phyloP scores from a whole-genome alignment of 2,113 vertebrate genomes.

The Otis tarda region DNA sequence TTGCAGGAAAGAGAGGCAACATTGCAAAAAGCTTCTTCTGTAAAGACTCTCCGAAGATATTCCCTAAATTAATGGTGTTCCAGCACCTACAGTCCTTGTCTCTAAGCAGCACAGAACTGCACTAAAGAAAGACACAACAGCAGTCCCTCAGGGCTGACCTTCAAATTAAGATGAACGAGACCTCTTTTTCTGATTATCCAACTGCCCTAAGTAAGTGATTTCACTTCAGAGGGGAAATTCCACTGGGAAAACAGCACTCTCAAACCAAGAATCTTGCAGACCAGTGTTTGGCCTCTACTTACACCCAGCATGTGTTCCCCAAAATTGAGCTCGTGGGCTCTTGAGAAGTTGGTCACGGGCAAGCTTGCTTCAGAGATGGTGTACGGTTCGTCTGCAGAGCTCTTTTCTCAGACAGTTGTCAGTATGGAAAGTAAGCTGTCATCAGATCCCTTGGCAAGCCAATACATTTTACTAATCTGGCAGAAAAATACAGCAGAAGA shows the following conservation, averaged over 20 bases:
- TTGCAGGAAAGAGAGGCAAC: background rate
- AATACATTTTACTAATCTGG: slow-evolving; percentile 47
- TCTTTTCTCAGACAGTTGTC: slow-evolving; percentile 48
- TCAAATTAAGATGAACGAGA: background rate
- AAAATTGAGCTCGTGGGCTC: background rate
- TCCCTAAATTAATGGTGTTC: background rate
- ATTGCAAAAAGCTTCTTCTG: background rate
- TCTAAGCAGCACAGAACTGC: background rate
- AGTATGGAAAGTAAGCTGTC: slow-evolving; percentile 56
- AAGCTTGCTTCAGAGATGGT: background rate
- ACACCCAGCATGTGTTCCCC: background rate
- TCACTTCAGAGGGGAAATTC: background rate
- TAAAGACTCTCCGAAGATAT: background rate
- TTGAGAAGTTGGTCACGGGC: background rate
- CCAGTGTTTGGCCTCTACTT: background rate
- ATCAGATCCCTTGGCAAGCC: slow-evolving; percentile 46
- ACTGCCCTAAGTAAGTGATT: background rate
- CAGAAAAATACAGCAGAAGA: slow-evolving; percentile 45
- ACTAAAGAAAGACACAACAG: background rate
- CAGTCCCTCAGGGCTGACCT: background rate
- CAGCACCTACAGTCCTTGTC: background rate
- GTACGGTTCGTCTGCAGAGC: background rate
- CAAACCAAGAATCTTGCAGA: background rate
- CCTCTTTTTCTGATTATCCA: background rate
- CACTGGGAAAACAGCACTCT: background rate